A percentile compares a stretch with the other conserved stretches of the same genome.
These are phyloP conservation scores for Aulostomus chinensis DNA, from an alignment of 2,797 vertebrate species.

Conservation along the genomic window DNA sequence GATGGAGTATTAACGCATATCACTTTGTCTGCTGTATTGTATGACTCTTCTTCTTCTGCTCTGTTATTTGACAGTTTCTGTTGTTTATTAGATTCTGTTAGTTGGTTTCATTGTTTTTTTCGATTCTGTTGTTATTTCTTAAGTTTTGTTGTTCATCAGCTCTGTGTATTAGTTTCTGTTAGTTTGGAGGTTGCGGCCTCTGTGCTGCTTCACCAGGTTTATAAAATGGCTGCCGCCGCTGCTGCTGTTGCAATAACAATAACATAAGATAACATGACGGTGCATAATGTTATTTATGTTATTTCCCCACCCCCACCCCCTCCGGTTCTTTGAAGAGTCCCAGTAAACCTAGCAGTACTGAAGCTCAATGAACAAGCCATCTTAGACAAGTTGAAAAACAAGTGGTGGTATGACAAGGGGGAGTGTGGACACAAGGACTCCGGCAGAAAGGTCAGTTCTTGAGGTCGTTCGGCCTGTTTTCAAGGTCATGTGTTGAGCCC, in stretches of 20 bases:
- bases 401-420: conserved; percentile 99
- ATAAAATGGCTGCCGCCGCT: conserved; percentile 47
- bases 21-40: conserved; percentile 82
- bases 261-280: conserved; percentile 99
- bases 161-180: conserved; percentile 12
- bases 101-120: too few species aligned
- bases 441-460: conserved; percentile 99
- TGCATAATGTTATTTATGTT: conserved; percentile 99
- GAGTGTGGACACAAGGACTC: conserved; percentile 99
- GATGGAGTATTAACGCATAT: conserved; percentile 97
- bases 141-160: conserved; percentile 77
- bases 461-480: conserved; percentile 42
- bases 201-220: too few species aligned
- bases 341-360: conserved; percentile 99
- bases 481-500: conserved; percentile 52
- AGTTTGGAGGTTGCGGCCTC: too few species aligned
- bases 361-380: conserved; percentile 99
- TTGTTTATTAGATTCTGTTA: conserved; percentile 50
- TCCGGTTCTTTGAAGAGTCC: conserved; percentile 91
- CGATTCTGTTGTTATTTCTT: too few species aligned
- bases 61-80: conserved; percentile 74
- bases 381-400: conserved; percentile 99
- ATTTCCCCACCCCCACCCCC: conserved; percentile 78
- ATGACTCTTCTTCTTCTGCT: not conserved
- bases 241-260: conserved; percentile 81